phyloP scores from a whole-genome alignment of 2,113 vertebrate genomes.

The Scomber scombrus region DNA sequence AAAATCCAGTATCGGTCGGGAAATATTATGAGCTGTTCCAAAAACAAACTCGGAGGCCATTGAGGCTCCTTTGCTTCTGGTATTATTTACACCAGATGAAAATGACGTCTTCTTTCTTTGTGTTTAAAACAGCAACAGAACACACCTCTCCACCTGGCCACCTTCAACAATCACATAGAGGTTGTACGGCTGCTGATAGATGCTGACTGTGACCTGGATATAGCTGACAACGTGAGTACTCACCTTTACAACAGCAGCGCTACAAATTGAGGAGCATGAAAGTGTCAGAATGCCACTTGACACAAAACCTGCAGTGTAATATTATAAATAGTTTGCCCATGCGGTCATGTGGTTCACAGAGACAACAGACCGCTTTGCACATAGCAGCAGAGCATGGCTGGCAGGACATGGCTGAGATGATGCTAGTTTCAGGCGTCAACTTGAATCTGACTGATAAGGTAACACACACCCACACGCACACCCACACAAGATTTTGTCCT shows the following conservation, averaged over 20 bases:
- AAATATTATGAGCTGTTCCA: too few species aligned
- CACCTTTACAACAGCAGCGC: background rate
- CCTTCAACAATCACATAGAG: conserved; percentile 85
- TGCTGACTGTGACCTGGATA: conserved; percentile 86
- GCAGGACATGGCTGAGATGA: conserved; percentile 90
- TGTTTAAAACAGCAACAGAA: conserved; percentile 84
- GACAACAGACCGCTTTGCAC: conserved; percentile 90
- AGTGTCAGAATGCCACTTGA: too few species aligned
- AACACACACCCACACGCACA: conserved; percentile 4
- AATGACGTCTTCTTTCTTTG: conserved; percentile 8
- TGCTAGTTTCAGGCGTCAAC: conserved; percentile 89
- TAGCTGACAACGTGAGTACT: conserved; percentile 87
- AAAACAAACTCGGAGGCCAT: too few species aligned
- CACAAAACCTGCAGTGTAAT: background rate
- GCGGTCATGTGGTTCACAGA: conserved; percentile 75
- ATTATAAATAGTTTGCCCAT: too few species aligned
- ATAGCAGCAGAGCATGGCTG: conserved; percentile 88
- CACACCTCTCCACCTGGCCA: conserved; percentile 85
- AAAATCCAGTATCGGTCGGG: too few species aligned
- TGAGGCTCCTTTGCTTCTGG: too few species aligned
- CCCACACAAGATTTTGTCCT: too few species aligned
- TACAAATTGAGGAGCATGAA: background rate
- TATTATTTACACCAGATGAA: background rate
- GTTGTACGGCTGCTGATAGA: conserved; percentile 87
- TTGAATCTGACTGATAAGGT: conserved; percentile 92